Evolutionary conservation across 2,888 invertebrate species (phyloP), one percentile per base, ranked within the genome.

Genomic region (Zygogramma bicolorata): DNA sequence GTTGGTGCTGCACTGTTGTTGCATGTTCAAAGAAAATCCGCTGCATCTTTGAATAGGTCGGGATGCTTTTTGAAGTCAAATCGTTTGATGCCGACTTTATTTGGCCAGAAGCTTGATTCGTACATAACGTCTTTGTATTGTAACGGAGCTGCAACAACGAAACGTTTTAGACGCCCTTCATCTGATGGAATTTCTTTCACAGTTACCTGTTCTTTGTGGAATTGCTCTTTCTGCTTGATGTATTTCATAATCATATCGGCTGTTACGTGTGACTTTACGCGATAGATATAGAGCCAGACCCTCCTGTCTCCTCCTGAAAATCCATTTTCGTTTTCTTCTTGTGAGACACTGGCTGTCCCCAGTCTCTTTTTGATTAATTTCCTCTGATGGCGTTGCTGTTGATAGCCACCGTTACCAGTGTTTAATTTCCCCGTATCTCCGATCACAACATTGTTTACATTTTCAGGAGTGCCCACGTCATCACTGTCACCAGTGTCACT

Each of bases 191-290:
- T n/a, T n/a, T n/a, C n/a, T n/a, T n/a, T n/a, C n/a, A n/a, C n/a
- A n/a, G n/a, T 22, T 10, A 53, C 22, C n/a, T 18, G 20, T 53
- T 53, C 53, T 18, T 53, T 53, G 20, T 53, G n/a, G 22, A 53
- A 53, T 53, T 10, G n/a, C 2, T 53, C 53, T 53, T 53, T 53
- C 40, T 40, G 4, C 13, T 40, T 40, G 40, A 40, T 40, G 42
- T 42, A 42, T 42, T 42, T 42, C 42, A 42, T 42, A n/a, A 42
- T 42, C 42, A 42, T 42, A 42, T 42, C 42, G 42, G 42, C 42
- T 13, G 40, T 40, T 40, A 40, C 10, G 13, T 40, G 8, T n/a
- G 10, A 10, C 8, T 40, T 40, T 10, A 40, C 42, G n/a, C 42
- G 42, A 42, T n/a, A n/a, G n/a, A n/a, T n/a, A n/a, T n/a, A n/a